Conservation (phyloP, 53 echinoderm and acorn worm species). For the Holothuria scabra region DNA sequence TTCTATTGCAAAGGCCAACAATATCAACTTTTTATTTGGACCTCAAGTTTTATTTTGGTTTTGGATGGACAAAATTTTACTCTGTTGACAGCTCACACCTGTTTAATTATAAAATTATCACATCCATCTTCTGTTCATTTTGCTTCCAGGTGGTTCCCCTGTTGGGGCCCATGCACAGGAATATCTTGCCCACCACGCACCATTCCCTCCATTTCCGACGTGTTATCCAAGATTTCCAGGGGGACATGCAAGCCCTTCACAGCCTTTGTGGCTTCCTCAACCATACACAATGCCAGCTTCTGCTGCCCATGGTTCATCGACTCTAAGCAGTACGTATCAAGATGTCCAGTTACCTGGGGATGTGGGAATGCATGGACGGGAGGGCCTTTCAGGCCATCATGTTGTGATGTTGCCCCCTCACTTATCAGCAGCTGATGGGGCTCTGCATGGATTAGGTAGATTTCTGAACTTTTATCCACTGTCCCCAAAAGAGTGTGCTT, state of each 20-base stretch:
- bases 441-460: conserved; percentile 31
- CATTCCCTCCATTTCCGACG: conserved; percentile 41
- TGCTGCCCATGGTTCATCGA: neutral
- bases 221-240: conserved; percentile 33
- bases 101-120: neutral
- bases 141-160: conserved; percentile 29
- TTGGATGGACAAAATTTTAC: no score
- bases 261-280: conserved; percentile 36
- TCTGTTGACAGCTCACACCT: no score
- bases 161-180: conserved; percentile 38
- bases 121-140: neutral
- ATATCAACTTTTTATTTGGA: no score
- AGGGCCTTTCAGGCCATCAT: conserved; percentile 3
- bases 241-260: conserved; percentile 39
- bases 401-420: conserved; percentile 47
- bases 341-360: conserved; percentile 32
- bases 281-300: conserved; percentile 15
- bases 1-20: no score
- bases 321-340: conserved; percentile 19
- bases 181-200: conserved; percentile 42
- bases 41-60: no score
- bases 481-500: no score
- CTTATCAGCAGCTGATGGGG: conserved; percentile 5
- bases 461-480: neutral
- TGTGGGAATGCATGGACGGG: conserved; percentile 9